phyloP scores from a whole-genome alignment of 2,797 vertebrate species.

The Paramormyrops hopkinsi region DNA sequence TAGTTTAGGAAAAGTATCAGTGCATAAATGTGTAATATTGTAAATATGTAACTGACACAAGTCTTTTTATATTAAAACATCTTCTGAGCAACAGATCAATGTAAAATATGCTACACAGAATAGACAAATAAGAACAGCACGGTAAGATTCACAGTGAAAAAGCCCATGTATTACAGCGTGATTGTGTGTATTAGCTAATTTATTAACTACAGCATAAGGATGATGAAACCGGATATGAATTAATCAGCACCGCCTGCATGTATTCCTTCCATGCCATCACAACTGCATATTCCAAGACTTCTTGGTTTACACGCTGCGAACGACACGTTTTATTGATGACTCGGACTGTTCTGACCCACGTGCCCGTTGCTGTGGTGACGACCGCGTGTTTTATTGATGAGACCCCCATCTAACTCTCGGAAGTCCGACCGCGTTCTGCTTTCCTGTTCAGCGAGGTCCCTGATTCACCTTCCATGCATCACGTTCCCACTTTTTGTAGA shows the following conservation, averaged over 20 bases:
- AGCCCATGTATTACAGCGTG: background rate
- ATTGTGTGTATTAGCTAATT: background rate
- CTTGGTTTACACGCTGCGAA: background rate
- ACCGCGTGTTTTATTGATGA: background rate
- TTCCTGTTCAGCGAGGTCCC: background rate
- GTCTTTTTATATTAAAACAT: background rate
- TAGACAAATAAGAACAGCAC: background rate
- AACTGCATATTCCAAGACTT: constrained; percentile 3
- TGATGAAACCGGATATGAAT: background rate
- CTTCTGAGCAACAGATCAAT: background rate
- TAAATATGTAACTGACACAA: background rate
- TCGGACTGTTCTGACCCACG: background rate
- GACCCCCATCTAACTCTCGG: background rate
- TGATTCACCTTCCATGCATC: background rate
- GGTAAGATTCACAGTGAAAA: background rate
- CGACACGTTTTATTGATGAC: background rate
- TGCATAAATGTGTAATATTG: background rate
- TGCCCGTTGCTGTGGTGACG: background rate
- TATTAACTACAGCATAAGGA: background rate
- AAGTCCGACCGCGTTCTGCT: background rate
- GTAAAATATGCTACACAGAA: background rate
- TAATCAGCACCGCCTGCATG: background rate
- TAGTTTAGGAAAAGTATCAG: background rate
- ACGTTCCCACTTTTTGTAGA: background rate
- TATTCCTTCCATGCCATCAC: background rate